Conservation (phyloP, 2,797 vertebrate species). For the Coregonus ussuriensis region DNA sequence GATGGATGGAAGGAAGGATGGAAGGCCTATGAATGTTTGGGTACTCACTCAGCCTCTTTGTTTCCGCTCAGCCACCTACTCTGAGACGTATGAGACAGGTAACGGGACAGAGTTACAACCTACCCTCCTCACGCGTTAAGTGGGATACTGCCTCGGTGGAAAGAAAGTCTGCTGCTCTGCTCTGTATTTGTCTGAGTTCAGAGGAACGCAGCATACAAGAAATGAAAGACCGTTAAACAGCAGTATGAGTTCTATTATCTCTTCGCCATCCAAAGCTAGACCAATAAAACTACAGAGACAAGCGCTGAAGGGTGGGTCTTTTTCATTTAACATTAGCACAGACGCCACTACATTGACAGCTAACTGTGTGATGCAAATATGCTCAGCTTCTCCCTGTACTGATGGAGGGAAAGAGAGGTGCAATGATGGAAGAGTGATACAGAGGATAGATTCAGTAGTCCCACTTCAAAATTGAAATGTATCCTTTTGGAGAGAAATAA, state of each 20-base stretch:
- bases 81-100: conserved; percentile 6
- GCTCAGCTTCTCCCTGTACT: background rate
- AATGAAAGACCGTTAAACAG: background rate
- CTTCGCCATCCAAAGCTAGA: background rate
- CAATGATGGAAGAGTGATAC: background rate
- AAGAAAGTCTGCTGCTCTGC: no score
- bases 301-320: background rate
- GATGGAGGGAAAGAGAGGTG: background rate
- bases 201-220: background rate
- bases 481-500: background rate
- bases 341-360: background rate
- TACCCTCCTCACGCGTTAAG: conserved; percentile 8
- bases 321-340: background rate
- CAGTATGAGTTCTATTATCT: background rate
- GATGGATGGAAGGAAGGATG: no score
- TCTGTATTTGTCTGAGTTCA: background rate
- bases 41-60: background rate
- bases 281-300: conserved; percentile 5
- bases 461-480: background rate
- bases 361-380: background rate
- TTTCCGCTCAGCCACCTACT: background rate
- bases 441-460: background rate
- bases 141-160: no score
- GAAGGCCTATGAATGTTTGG: no score
- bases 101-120: conserved; percentile 11